Evolutionary conservation across 2,113 vertebrate species (phyloP).

Genomic region (Carassius carassius): DNA sequence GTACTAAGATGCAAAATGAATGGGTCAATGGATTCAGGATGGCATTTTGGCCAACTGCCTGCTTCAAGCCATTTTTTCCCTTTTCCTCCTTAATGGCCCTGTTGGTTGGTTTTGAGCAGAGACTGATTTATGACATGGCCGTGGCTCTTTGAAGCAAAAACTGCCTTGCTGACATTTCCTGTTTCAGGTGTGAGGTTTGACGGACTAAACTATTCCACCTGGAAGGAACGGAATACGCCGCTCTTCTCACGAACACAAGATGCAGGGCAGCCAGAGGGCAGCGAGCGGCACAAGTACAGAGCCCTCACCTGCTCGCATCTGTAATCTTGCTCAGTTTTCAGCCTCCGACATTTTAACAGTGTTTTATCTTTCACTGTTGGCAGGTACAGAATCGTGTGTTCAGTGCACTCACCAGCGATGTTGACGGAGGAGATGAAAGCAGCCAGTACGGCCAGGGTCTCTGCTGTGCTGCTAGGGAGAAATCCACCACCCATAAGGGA

Average conservation of each 20-base stretch:
- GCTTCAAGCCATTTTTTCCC: constrained; percentile 1
- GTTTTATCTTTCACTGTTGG: neutral
- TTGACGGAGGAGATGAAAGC: constrained; percentile 97
- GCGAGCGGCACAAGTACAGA: neutral
- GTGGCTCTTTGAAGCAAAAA: constrained; percentile 44
- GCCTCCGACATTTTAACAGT: neutral
- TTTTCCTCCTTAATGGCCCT: constrained; percentile 20
- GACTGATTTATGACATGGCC: constrained; percentile 53
- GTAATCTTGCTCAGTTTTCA: constrained; percentile 7
- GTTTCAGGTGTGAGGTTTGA: constrained; percentile 53
- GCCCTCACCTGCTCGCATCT: neutral
- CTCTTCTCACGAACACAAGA: constrained; percentile 38
- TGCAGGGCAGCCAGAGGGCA: constrained; percentile 43
- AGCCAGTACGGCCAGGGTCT: constrained; percentile 87
- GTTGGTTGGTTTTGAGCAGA: constrained; percentile 26
- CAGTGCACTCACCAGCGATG: constrained; percentile 86
- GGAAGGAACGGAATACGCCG: constrained; percentile 30
- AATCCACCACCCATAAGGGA: constrained; percentile 93
- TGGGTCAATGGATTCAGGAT: constrained; percentile 36
- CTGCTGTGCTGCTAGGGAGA: constrained; percentile 76
- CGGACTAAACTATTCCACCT: constrained; percentile 41
- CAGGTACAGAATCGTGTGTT: constrained; percentile 1
- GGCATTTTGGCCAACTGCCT: constrained; percentile 36
- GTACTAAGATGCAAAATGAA: neutral
- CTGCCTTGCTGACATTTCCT: constrained; percentile 43